Evolutionary conservation across 2,888 invertebrate genomes (phyloP), one percentile per base, ranked within the genome.

Genomic region (Ephialtes manifestator): DNA sequence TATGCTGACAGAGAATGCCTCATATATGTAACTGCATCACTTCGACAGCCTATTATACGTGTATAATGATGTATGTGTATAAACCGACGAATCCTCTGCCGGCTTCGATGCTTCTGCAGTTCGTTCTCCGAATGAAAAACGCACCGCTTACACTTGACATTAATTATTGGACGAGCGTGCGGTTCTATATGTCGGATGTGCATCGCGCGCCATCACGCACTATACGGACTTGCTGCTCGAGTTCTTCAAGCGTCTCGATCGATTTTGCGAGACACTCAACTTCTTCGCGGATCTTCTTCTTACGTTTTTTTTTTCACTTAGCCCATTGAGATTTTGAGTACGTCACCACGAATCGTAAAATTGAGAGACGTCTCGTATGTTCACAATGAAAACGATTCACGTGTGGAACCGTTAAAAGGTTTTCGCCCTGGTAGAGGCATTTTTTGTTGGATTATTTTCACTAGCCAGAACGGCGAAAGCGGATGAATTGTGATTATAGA

Each of bases 91-190:
- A 65, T 65, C n/a, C 35, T 53, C 65, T 15, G 28, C 51, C 31
- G 15, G 51, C 65, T 55, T 31, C n/a, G 48, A 81, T 58, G 35
- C 58, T 75, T 60, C 60, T 48, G 13, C 75, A 39, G 60, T 48
- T 67, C 28, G 24, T 46, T 48, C 24, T 70, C 48, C 39, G 68
- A 35, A 68, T 68, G 48, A 81, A 81, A 60, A 81, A 70, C n/a
- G 60, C 68, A 46, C 43, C 53, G 46, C 84, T 84, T 81, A 72
- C 79, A 76, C 81, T 85, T 82, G 74, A 85, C 74, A 84, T 80
- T 81, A 78, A 78, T 83, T 71, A 83, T 72, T 67, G 48, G 11
- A 65, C 78, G 20, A 55, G 72, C 67, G 51, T 78, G 67, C 83
- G 67, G 53, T 83, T 77, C 13, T 48, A 67, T 51, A 39, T 51